Base-by-base conservation (phyloP, 2,113 vertebrate genomes). In the Solea senegalensis region DNA sequence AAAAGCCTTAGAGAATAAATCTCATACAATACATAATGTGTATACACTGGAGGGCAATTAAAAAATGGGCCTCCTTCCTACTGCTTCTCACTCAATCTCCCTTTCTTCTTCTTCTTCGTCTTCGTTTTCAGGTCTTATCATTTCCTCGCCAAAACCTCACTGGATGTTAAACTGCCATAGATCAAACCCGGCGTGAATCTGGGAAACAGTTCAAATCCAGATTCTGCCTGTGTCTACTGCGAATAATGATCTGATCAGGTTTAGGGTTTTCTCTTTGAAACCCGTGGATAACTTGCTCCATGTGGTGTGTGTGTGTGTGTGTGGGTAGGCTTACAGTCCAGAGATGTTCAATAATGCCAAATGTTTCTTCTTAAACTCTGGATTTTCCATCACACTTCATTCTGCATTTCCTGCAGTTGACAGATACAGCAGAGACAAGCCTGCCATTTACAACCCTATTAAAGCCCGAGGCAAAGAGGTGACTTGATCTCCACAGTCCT, bases 251-350 rank as follows among this genome's bases (percentile, higher is more conserved):
- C 60, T 76, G 82, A 83, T 90, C 76, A 85, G 79, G 72, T 82
- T 62, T 5, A 40, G 53, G 69, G 69, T 65, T 70, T 70, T 59
- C 12, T 58, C 83, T 50, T 60, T 80, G 74, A 91, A 87, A 84
- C 83, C 86, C 80, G 50, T 87, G 84, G 54, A 91, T 88, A 88
- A 91, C 78, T 61, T 50, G 46, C 77, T 76, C 84, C 86, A 85
- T 91, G 87, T 91, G 87, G 50, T 65, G 73, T 72, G 41, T 74
- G 65, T 56, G 44, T 67, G 56, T 72, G 67, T 56, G 76, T 53
- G 27, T 78, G 81, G 57, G 44, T 68, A 43, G 52, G 45, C 26
- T 82, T 67, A 73, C 77, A 68, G 71, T 68, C 21, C 46, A 63
- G 48, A 34, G 16, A 57, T 65, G 49, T 50, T 76, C 55, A 64